Evolutionary conservation across 2,888 invertebrate species (phyloP).

Genomic region (Athripsodes cinereus): DNA sequence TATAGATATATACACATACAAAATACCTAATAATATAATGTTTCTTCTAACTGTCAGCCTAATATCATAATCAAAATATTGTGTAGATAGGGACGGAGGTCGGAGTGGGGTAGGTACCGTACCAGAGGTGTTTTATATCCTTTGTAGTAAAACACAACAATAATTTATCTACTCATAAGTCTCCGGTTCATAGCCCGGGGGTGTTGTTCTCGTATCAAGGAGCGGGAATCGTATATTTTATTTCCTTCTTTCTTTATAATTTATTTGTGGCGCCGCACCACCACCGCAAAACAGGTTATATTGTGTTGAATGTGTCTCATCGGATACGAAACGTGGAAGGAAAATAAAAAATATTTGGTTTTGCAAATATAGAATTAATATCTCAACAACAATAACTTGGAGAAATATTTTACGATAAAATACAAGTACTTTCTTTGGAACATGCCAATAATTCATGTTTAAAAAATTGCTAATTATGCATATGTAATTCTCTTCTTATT

Average conservation of each 20-base stretch:
- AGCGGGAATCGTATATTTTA: conserved; percentile 13
- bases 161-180: conserved; percentile 15
- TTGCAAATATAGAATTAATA: too few species aligned
- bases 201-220: background rate
- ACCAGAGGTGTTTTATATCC: conserved; percentile 15
- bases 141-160: conserved; percentile 15
- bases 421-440: too few species aligned
- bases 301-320: conserved; percentile 4
- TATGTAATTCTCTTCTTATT: too few species aligned
- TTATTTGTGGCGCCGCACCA: conserved; percentile 1
- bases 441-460: too few species aligned
- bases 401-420: too few species aligned
- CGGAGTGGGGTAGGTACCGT: background rate
- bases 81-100: background rate
- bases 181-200: conserved; percentile 6
- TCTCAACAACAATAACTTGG: too few species aligned
- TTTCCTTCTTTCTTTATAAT: conserved; percentile 16
- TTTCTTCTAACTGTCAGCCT: too few species aligned
- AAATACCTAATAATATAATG: too few species aligned
- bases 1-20: too few species aligned
- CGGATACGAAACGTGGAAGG: background rate
- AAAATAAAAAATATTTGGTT: too few species aligned
- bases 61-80: conserved; percentile 1
- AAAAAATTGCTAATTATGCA: too few species aligned
- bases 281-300: conserved; percentile 2